These are phyloP conservation scores for Callosobruchus maculatus DNA, from an alignment of 2,888 invertebrate species.

Conservation along the genomic window DNA sequence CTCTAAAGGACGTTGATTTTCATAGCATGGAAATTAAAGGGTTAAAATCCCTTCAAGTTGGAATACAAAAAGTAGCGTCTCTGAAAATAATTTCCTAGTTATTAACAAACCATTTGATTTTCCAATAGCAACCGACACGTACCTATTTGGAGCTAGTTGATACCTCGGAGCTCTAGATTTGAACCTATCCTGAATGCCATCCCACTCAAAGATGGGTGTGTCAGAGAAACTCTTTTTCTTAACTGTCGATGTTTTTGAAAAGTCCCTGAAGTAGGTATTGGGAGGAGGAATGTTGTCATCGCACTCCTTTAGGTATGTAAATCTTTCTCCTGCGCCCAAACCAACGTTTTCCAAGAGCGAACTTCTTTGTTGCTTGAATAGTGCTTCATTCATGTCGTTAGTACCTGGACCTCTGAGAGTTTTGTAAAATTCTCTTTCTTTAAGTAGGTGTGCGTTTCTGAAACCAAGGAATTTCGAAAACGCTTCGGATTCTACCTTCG, in stretches of 20 bases:
- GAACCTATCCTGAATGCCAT: constrained; percentile 38
- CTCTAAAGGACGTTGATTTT: too few species aligned
- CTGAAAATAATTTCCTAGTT: too few species aligned
- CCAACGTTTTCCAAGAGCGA: constrained; percentile 18
- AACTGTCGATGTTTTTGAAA: constrained; percentile 5
- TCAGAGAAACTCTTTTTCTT: constrained; percentile 26
- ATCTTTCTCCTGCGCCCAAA: constrained; percentile 23
- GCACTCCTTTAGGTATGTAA: not conserved
- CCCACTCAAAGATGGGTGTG: constrained; percentile 39
- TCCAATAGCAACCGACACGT: constrained; percentile 18
- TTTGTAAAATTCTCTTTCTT: constrained; percentile 22
- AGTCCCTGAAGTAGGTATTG: constrained; percentile 1
- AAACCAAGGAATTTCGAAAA: constrained; percentile 29
- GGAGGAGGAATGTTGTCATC: not conserved
- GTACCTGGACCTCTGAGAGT: constrained; percentile 28
- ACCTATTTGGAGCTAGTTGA: constrained; percentile 37
- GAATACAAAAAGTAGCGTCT: too few species aligned
- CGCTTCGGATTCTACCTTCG: constrained; percentile 26
- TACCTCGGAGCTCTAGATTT: constrained; percentile 28
- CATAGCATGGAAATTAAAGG: too few species aligned
- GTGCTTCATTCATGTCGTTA: constrained; percentile 20
- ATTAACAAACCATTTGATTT: too few species aligned
- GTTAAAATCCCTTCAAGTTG: too few species aligned
- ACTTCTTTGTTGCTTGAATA: constrained; percentile 13
- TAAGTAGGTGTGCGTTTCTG: constrained; percentile 22